Conservation (phyloP, 2,888 invertebrate species). For the Podotricha telesiphe region DNA sequence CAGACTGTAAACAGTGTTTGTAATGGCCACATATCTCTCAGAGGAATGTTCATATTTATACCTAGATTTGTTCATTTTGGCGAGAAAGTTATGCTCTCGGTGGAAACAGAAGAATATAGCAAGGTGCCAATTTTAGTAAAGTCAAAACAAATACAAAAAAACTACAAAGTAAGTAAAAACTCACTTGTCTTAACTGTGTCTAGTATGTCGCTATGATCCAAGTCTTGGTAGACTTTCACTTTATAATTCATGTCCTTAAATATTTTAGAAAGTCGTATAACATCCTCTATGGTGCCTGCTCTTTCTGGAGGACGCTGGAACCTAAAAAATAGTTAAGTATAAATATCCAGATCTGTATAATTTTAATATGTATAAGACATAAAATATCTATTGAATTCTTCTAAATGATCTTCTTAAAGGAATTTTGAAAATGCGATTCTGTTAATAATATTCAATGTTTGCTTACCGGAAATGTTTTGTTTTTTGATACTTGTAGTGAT, state of each 20-base stretch:
- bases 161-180: constrained; percentile 36
- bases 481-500: constrained; percentile 56
- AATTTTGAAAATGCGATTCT: no score
- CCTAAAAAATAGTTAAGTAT: constrained; percentile 18
- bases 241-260: constrained; percentile 58
- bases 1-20: no score
- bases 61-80: no score
- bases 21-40: no score
- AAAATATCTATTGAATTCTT: no score
- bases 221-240: constrained; percentile 51
- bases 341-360: not conserved
- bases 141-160: constrained; percentile 12
- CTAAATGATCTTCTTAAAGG: no score
- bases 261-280: constrained; percentile 50
- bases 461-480: constrained; percentile 58
- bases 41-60: no score
- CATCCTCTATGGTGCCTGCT: constrained; percentile 58
- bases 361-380: no score
- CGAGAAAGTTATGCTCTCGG: no score
- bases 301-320: constrained; percentile 48
- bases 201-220: constrained; percentile 54
- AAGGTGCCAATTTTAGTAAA: not conserved
- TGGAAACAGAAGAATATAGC: no score
- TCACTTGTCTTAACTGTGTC: constrained; percentile 51
- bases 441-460: not conserved